Percentiles rank a stretch among this genome's conserved stretches.
phyloP scores from a whole-genome alignment of 1,140 invertebrate genomes.

The Orchesella cincta region DNA sequence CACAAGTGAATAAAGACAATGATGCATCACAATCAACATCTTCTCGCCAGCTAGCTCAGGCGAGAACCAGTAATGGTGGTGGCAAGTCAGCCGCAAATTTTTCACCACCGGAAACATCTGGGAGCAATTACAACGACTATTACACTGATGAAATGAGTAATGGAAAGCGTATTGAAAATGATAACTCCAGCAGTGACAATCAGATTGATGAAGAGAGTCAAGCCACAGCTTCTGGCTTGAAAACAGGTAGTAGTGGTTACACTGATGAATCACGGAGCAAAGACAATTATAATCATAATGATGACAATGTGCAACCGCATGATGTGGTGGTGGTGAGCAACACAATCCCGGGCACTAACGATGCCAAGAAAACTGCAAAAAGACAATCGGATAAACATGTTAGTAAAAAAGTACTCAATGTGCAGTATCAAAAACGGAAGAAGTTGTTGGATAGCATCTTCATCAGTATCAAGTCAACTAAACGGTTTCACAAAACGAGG shows the following conservation, averaged over 20 bases:
- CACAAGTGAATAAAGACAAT: background rate
- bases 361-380: background rate
- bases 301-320: no score
- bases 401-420: conserved; percentile 1
- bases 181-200: background rate
- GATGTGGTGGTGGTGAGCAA: background rate
- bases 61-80: background rate
- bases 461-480: conserved; percentile 92
- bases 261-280: background rate
- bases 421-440: conserved; percentile 17
- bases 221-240: no score
- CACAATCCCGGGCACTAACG: background rate
- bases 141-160: conserved; percentile 18
- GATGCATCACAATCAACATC: background rate
- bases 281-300: background rate
- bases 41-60: background rate
- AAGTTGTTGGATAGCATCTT: conserved; percentile 76
- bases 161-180: background rate
- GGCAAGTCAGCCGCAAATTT: background rate
- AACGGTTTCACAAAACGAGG: conserved; percentile 78
- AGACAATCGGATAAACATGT: conserved; percentile 10
- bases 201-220: background rate
- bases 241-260: background rate
- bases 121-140: conserved; percentile 10
- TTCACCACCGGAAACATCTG: conserved; percentile 24